Conservation (phyloP, 2,888 invertebrate species). For the Drepana falcataria region DNA sequence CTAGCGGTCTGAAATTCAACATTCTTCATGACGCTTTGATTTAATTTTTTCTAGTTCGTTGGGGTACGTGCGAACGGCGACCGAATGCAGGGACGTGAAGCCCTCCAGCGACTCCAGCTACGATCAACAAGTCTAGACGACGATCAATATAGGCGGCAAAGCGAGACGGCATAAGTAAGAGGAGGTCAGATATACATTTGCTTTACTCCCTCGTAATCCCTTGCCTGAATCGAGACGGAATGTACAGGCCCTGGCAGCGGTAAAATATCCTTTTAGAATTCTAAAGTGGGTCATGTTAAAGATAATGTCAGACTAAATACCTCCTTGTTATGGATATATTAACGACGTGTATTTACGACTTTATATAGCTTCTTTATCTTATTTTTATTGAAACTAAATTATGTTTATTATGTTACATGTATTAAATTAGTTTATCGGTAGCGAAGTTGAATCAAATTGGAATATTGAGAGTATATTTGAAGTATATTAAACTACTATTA, state of each 20-base stretch:
- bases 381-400: too few species aligned
- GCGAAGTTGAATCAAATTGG: too few species aligned
- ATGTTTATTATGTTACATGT: too few species aligned
- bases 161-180: conserved; percentile 45
- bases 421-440: too few species aligned
- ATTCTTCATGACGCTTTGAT: not conserved
- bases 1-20: not conserved
- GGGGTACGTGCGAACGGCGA: not conserved
- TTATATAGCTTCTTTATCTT: not conserved
- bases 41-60: too few species aligned
- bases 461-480: too few species aligned
- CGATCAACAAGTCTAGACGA: conserved; percentile 75
- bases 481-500: too few species aligned
- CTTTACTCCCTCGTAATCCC: conserved; percentile 28
- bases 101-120: conserved; percentile 44
- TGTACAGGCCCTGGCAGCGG: conserved; percentile 13
- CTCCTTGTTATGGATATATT: conserved; percentile 10
- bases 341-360: conserved; percentile 7
- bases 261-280: conserved; percentile 13
- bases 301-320: not conserved
- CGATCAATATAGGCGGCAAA: conserved; percentile 68
- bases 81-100: conserved; percentile 43
- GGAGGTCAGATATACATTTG: conserved; percentile 35
- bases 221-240: conserved; percentile 13
- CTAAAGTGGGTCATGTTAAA: conserved; percentile 7